Evolutionary conservation across 2,113 vertebrate species (phyloP).

Genomic region (Drymodes brunneopygia): DNA sequence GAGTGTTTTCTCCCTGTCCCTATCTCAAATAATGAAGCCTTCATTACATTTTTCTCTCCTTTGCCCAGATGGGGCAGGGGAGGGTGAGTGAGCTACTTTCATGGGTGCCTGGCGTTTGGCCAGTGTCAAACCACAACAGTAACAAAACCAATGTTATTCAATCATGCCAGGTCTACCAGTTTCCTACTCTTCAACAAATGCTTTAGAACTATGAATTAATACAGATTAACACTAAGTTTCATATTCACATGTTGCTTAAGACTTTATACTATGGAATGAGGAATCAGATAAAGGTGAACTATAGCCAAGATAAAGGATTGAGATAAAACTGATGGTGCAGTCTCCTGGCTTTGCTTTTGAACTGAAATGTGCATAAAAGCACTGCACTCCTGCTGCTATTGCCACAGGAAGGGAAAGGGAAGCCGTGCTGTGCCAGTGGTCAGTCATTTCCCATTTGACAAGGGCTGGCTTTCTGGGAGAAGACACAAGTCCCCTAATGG

Average conservation of each 20-base stretch:
- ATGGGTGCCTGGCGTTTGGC: not conserved
- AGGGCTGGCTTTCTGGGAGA: not conserved
- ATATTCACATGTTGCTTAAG: not conserved
- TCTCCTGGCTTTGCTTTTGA: not conserved
- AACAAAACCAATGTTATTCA: fast-evolving
- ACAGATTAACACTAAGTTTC: not conserved
- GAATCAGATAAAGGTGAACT: not conserved
- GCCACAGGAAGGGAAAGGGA: not conserved
- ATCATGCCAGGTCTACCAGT: not conserved
- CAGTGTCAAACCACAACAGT: not conserved
- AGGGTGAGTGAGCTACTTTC: not conserved
- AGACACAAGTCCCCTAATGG: not conserved
- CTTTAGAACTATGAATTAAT: not conserved
- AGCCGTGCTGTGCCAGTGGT: fast-evolving
- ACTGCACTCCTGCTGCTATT: not conserved
- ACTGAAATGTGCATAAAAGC: not conserved
- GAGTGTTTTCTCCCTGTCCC: not conserved
- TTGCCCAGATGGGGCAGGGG: not conserved
- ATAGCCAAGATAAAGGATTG: not conserved
- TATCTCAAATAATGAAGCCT: not conserved
- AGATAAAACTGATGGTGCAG: not conserved
- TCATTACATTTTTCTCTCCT: not conserved
- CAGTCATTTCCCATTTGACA: not conserved
- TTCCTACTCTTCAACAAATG: not conserved
- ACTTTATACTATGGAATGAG: not conserved